phyloP scores from a whole-genome alignment of 2,113 vertebrate species.

The Paradisaea rubra region DNA sequence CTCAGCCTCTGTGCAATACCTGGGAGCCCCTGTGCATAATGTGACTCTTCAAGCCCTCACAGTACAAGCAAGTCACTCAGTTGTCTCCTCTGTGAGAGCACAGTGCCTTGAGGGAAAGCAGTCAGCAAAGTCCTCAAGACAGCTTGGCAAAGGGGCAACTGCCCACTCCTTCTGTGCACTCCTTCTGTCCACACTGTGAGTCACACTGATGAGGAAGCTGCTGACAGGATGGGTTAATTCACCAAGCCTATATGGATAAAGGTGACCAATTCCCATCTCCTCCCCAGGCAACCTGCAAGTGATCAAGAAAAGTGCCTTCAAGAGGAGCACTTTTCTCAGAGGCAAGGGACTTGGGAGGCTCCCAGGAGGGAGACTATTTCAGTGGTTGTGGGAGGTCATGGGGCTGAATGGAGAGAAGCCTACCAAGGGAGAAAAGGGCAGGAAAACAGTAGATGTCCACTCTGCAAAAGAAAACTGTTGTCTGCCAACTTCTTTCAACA shows the following conservation, averaged over 20 bases:
- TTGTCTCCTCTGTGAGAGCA: neutral
- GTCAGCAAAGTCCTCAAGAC: neutral
- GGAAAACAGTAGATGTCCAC: neutral
- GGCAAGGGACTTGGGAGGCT: neutral
- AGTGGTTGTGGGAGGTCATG: neutral
- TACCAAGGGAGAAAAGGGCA: neutral
- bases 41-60: neutral
- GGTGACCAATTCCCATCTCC: neutral
- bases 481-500: neutral
- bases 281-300: neutral
- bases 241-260: neutral
- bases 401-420: neutral
- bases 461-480: neutral
- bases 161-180: neutral
- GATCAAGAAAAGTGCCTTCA: neutral
- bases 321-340: neutral
- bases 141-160: neutral
- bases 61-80: neutral
- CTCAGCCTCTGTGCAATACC: neutral
- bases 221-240: neutral
- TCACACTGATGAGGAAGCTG: accelerated
- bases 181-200: neutral
- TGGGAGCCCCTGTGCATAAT: neutral
- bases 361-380: neutral
- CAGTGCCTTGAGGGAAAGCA: neutral